Conservation (phyloP, 2,113 vertebrate species). For the rabbit (Oryctolagus cuniculus) region DNA sequence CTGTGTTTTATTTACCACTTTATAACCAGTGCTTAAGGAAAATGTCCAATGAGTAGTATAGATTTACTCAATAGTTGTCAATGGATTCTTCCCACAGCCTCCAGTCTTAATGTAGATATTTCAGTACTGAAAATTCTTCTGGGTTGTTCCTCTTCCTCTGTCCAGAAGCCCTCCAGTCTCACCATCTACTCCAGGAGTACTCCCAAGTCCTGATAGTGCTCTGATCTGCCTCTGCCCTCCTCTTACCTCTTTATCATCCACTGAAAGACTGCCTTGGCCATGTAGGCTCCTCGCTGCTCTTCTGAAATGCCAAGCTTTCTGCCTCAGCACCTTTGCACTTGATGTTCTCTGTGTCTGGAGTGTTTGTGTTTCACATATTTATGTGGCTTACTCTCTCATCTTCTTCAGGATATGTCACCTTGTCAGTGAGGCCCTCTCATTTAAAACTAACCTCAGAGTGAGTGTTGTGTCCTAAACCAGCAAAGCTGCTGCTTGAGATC, state of each 20-base stretch:
- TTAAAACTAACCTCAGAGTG: background rate
- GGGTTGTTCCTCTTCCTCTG: background rate
- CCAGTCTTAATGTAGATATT: background rate
- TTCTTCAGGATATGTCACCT: background rate
- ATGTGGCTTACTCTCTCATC: background rate
- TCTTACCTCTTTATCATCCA: background rate
- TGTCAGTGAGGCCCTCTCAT: background rate
- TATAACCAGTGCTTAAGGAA: background rate
- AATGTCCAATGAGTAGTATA: background rate
- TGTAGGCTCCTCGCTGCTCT: background rate
- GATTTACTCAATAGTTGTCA: background rate
- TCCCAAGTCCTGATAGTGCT: background rate
- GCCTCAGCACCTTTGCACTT: background rate
- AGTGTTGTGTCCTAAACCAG: background rate
- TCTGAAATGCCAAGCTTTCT: conserved; percentile 15
- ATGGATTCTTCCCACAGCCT: background rate
- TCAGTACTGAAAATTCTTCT: background rate
- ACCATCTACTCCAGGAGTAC: background rate
- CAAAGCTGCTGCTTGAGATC: too few species aligned
- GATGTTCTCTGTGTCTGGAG: background rate
- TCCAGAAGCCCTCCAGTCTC: background rate
- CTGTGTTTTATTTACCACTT: background rate
- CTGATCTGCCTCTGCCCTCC: background rate
- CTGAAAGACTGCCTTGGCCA: background rate
- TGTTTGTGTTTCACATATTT: background rate